Percentiles rank a stretch among this genome's conserved stretches.
Evolutionary conservation across 2,888 invertebrate species (phyloP).

Genomic region (Euproctis similis): DNA sequence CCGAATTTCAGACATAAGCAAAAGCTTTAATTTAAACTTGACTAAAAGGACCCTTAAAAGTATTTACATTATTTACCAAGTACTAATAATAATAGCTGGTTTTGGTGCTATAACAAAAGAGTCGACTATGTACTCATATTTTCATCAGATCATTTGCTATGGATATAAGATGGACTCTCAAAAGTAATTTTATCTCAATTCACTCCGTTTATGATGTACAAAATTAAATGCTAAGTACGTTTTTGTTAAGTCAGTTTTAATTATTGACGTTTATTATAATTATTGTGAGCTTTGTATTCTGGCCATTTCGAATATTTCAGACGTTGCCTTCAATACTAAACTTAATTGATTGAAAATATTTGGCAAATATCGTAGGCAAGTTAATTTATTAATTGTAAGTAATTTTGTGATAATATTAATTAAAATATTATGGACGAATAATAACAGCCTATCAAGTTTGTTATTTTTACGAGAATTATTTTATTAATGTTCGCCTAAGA

Average conservation of each 20-base stretch:
- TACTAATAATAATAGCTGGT: conserved; percentile 26
- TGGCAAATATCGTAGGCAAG: no score
- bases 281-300: conserved; percentile 16
- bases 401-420: no score
- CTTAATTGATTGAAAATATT: no score
- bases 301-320: neutral
- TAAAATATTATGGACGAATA: no score
- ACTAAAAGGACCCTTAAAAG: conserved; percentile 49
- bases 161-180: neutral
- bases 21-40: conserved; percentile 68
- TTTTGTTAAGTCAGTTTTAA: conserved; percentile 16
- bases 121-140: conserved; percentile 20
- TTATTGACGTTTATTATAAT: conserved; percentile 16
- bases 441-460: no score
- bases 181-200: conserved; percentile 4
- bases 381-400: no score
- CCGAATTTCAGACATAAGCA: conserved; percentile 65
- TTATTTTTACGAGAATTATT: no score
- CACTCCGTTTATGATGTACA: conserved; percentile 9
- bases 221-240: conserved; percentile 19
- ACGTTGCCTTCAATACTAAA: no score
- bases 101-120: conserved; percentile 31
- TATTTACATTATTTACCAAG: conserved; percentile 41
- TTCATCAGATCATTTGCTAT: conserved; percentile 11
- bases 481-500: no score